Base-by-base conservation (phyloP, 2,113 vertebrate species). In the Chloebia gouldiae region DNA sequence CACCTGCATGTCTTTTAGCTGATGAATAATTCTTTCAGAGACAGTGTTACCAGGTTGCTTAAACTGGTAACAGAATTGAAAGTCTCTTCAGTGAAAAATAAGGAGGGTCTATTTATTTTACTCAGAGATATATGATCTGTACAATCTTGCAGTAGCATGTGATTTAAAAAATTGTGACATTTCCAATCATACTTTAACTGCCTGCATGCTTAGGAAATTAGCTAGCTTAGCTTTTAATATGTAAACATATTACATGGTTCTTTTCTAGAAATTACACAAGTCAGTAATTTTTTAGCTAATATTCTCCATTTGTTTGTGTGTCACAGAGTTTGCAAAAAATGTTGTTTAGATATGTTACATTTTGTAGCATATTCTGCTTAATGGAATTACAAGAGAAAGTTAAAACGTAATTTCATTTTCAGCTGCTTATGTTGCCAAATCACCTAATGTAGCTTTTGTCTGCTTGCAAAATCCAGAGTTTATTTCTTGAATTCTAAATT, bases 1-100 rank as follows among this genome's bases (percentile, higher is more conserved):
- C 87, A 96, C 79, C 90, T 95, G 90, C 4, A 3, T 93, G 83
- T 82, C 85, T 95, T 95, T 88, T 82, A 88, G 37, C 44, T 86
- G 80, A 83, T 83, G 44, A 90, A 92, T 90, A 92, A 83, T 86
- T 66, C 39, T 94, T 40, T 60, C 35, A 31, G 66, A 95, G 49
- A 68, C 65, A 40, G 44, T 45, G 23, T 68, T 79, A 83, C 47
- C 61, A 75, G 17, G 12, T 44, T 92, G 28, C 40, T 80, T 60
- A 71, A 78, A 81, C 68, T 68, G 40, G 37, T n/a, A n/a, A 69
- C 10, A 82, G 69, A 80, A 86, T 18, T 68, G 12, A 18, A 82
- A 51, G 49, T 6, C 45, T 80, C 42, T 83, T 68, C 79, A 56
- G 51, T 56, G 40, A 88, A 94, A 96, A 96, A 64, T 40, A 81